Conservation (phyloP, 2,888 invertebrate genomes). For the Thera obeliscata region DNA sequence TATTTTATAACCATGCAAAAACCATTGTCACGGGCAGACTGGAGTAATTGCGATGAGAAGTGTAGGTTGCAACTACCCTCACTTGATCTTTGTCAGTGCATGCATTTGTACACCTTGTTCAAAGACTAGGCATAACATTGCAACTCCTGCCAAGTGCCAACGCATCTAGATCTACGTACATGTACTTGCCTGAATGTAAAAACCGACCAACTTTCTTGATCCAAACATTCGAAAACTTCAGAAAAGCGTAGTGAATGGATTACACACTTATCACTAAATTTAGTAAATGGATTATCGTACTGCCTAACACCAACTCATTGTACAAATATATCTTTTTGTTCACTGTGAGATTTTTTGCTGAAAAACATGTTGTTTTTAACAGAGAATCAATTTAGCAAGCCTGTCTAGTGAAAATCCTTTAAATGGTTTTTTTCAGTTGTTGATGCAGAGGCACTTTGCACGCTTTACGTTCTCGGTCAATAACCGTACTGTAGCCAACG, state of each 20-base stretch:
- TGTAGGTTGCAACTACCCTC: no score
- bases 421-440: background rate
- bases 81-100: no score
- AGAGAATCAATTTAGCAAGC: background rate
- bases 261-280: conserved; percentile 3
- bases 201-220: background rate
- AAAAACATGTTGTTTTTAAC: background rate
- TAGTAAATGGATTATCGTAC: conserved; percentile 7
- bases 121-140: no score
- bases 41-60: no score
- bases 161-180: background rate
- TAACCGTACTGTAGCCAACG: no score
- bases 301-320: background rate
- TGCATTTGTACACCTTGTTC: no score
- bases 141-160: background rate
- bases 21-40: no score
- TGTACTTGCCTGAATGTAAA: background rate
- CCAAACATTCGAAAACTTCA: conserved; percentile 4
- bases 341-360: background rate
- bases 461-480: no score
- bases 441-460: no score
- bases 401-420: background rate
- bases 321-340: background rate
- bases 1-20: no score
- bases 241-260: conserved; percentile 8